A percentile compares a stretch with the other conserved stretches of the same genome.
Conservation (phyloP, 2,797 vertebrate genomes). For the Characodon lateralis region DNA sequence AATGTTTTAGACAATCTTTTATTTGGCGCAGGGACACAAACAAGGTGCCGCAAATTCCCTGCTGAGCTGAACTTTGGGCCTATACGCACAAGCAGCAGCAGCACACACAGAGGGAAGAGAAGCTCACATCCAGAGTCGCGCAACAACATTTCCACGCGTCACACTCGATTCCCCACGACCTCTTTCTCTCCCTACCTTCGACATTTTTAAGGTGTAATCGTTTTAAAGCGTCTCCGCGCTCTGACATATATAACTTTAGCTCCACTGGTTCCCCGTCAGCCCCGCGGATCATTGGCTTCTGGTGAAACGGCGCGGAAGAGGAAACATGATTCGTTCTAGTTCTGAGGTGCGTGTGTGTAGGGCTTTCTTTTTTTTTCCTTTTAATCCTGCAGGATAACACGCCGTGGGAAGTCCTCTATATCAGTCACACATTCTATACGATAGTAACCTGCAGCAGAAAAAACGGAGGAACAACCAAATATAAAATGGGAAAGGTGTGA, state of each 20-base stretch:
- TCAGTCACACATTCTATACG: slow-evolving; percentile 74
- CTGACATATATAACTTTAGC: slow-evolving; percentile 75
- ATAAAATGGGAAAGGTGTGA: not conserved
- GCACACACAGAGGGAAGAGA: slow-evolving; percentile 3
- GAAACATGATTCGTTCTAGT: slow-evolving; percentile 90
- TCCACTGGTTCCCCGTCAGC: slow-evolving; percentile 52
- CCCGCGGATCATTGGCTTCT: slow-evolving; percentile 61
- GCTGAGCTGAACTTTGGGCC: slow-evolving; percentile 18
- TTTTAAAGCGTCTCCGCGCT: slow-evolving; percentile 74
- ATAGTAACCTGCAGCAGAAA: slow-evolving; percentile 25
- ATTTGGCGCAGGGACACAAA: not conserved
- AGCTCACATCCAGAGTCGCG: slow-evolving; percentile 18
- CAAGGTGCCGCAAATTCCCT: not conserved
- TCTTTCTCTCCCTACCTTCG: slow-evolving; percentile 56
- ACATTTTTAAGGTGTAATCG: slow-evolving; percentile 78
- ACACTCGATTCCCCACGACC: slow-evolving; percentile 59
- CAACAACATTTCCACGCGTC: slow-evolving; percentile 67
- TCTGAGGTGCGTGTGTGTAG: slow-evolving; percentile 58
- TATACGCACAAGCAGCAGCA: slow-evolving; percentile 11
- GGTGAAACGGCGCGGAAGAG: slow-evolving; percentile 60
- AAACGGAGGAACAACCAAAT: not conserved
- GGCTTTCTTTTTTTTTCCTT: slow-evolving; percentile 62
- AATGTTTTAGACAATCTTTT: not conserved
- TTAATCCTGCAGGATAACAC: slow-evolving; percentile 81
- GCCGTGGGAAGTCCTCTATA: slow-evolving; percentile 77